phyloP scores from a whole-genome alignment of 1,140 invertebrate species.

The Chelonus insularis region DNA sequence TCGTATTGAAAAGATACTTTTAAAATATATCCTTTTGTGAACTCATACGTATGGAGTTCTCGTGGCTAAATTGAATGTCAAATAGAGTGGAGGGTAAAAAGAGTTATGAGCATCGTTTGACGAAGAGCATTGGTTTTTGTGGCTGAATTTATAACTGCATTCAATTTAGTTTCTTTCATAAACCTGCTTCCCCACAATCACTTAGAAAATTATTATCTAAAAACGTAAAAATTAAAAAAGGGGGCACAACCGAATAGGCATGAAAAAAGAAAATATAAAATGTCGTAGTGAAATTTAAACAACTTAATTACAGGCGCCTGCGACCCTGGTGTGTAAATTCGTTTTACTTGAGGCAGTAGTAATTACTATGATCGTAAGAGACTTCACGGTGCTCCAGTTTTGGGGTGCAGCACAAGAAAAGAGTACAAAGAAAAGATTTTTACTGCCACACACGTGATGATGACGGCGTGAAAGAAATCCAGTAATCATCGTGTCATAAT shows the following conservation, averaged over 20 bases:
- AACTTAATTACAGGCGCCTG: constrained; percentile 42
- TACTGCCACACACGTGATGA: background rate
- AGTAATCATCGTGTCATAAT: background rate
- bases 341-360: constrained; percentile 40
- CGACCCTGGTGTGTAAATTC: constrained; percentile 34
- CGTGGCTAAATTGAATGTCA: constrained; percentile 38
- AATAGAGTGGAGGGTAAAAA: constrained; percentile 29
- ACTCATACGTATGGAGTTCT: constrained; percentile 2
- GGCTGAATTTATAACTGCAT: background rate
- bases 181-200: too few species aligned
- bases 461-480: background rate
- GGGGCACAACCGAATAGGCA: too few species aligned
- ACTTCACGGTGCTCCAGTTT: constrained; percentile 47
- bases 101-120: constrained; percentile 30
- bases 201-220: too few species aligned
- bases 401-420: background rate
- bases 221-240: too few species aligned
- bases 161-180: too few species aligned
- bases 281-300: constrained; percentile 31
- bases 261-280: constrained; percentile 6
- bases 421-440: background rate
- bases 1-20: too few species aligned
- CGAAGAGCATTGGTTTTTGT: constrained; percentile 1
- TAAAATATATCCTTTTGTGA: background rate
- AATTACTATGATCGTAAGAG: constrained; percentile 47